Conservation (phyloP, 2,797 vertebrate species). For the Rhadinocentrus ornatus region DNA sequence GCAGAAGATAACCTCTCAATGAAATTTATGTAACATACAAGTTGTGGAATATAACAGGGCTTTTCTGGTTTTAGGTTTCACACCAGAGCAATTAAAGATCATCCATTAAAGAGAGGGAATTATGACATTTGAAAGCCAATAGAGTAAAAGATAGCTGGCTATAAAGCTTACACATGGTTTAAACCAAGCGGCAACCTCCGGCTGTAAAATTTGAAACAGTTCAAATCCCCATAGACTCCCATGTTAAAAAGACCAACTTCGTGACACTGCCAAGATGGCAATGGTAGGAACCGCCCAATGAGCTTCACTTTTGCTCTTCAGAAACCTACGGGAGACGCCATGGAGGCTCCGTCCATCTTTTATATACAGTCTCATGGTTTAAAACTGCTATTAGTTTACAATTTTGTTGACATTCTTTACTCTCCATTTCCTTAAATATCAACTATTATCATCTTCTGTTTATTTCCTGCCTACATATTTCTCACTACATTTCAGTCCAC, state of each 20-base stretch:
- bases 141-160: neutral
- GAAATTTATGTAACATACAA: constrained; percentile 18
- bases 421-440: constrained; percentile 3
- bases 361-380: too few species aligned
- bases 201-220: too few species aligned
- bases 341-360: too few species aligned
- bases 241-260: too few species aligned
- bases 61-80: neutral
- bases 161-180: neutral
- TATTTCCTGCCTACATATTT: neutral
- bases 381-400: too few species aligned
- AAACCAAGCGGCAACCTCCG: too few species aligned
- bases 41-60: constrained; percentile 2
- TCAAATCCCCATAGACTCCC: too few species aligned
- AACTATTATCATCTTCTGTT: neutral
- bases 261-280: too few species aligned
- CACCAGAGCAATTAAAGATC: constrained; percentile 8
- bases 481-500: neutral
- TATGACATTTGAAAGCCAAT: constrained; percentile 12
- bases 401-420: neutral
- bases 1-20: constrained; percentile 1
- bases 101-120: constrained; percentile 29
- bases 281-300: too few species aligned
- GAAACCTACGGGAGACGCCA: too few species aligned
- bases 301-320: too few species aligned